A percentile compares a stretch with the other conserved stretches of the same genome.
phyloP scores from a whole-genome alignment of 2,888 invertebrate species.

The Sarcophaga caerulescens region DNA sequence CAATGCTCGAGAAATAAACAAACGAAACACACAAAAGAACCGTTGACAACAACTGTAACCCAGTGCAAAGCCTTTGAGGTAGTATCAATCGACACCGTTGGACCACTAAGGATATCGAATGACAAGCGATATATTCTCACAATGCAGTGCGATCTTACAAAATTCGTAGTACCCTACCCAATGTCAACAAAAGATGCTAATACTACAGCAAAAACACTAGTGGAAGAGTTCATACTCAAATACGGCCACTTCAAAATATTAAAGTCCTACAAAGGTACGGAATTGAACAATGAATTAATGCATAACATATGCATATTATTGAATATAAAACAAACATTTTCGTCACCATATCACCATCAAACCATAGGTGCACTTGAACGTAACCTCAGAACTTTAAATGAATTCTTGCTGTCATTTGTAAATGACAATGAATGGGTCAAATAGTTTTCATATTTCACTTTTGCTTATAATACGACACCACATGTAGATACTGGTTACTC shows the following conservation, averaged over 20 bases:
- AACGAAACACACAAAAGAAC: slow-evolving; percentile 32
- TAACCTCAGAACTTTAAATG: background rate
- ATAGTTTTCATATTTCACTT: slow-evolving; percentile 10
- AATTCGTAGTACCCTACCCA: slow-evolving; percentile 10
- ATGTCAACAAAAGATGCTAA: slow-evolving; percentile 29
- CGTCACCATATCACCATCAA: background rate
- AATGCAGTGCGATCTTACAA: slow-evolving; percentile 41
- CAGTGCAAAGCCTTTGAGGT: no score
- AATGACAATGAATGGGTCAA: background rate
- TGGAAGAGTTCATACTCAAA: slow-evolving; percentile 43
- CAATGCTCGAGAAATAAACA: slow-evolving; percentile 22
- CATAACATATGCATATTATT: background rate
- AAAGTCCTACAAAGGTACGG: slow-evolving; percentile 25
- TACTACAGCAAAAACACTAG: slow-evolving; percentile 44
- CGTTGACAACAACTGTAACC: slow-evolving; percentile 7
- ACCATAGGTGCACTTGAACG: slow-evolving; percentile 39
- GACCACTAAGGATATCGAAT: background rate
- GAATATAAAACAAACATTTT: slow-evolving; percentile 9
- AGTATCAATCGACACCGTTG: background rate
- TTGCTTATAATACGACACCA: slow-evolving; percentile 6
- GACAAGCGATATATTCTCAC: slow-evolving; percentile 12
- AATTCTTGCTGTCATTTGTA: background rate
- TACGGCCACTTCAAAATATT: slow-evolving; percentile 19
- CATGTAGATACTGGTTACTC: slow-evolving; percentile 11
- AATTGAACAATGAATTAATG: slow-evolving; percentile 15